phyloP scores from a whole-genome alignment of 2,797 vertebrate species.

The Danio choprae region DNA sequence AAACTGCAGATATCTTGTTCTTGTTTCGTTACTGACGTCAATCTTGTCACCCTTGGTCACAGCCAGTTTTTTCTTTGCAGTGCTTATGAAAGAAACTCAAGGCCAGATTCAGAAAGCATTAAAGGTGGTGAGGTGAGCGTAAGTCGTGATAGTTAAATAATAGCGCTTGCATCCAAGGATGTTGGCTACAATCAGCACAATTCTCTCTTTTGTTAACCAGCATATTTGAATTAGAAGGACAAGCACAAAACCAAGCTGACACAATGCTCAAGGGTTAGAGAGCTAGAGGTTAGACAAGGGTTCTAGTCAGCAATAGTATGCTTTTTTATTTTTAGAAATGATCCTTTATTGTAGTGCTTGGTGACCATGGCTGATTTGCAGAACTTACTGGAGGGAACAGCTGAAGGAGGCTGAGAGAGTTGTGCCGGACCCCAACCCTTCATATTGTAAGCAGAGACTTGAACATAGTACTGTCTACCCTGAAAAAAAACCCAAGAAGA shows the following conservation, averaged over 20 bases:
- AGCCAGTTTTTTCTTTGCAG: slow-evolving; percentile 28
- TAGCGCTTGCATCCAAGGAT: slow-evolving; percentile 43
- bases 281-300: background rate
- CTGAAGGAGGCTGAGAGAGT: slow-evolving; percentile 83
- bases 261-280: background rate
- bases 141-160: slow-evolving; percentile 56
- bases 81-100: slow-evolving; percentile 51
- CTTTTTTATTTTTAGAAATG: background rate
- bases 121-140: slow-evolving; percentile 13
- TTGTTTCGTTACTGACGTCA: slow-evolving; percentile 33
- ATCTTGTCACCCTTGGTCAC: slow-evolving; percentile 23
- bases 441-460: slow-evolving; percentile 93
- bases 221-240: slow-evolving; percentile 27
- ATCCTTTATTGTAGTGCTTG: background rate
- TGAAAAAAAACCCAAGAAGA: slow-evolving; percentile 70
- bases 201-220: background rate
- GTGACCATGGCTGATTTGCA: background rate
- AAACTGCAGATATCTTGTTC: slow-evolving; percentile 27
- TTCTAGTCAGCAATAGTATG: background rate
- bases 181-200: slow-evolving; percentile 16
- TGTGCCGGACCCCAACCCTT: slow-evolving; percentile 92
- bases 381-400: slow-evolving; percentile 92
- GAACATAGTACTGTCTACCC: slow-evolving; percentile 88
- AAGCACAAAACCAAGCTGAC: slow-evolving; percentile 27
- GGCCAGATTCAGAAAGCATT: slow-evolving; percentile 46